Percentiles rank a stretch among this genome's conserved stretches.
Evolutionary conservation across 2,113 vertebrate species (phyloP).

Genomic region (Alethe castanea): DNA sequence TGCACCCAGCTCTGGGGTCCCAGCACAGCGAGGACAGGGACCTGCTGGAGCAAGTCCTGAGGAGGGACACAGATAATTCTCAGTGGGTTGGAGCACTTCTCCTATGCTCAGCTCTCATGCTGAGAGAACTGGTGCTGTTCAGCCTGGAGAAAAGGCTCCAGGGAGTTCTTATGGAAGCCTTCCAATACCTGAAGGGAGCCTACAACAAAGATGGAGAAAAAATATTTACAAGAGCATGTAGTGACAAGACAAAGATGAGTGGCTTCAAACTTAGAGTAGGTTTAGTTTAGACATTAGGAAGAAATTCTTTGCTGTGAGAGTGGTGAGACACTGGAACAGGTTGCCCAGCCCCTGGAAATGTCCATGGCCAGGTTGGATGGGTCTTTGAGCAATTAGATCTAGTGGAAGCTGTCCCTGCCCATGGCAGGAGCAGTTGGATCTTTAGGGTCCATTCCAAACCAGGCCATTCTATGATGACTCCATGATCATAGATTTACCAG

Average conservation of each 20-base stretch:
- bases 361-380: background rate
- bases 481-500: background rate
- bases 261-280: background rate
- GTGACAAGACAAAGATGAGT: background rate
- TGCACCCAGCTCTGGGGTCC: background rate
- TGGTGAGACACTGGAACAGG: background rate
- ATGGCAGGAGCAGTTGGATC: background rate
- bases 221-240: background rate
- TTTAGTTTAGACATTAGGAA: background rate
- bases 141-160: background rate
- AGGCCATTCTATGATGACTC: background rate
- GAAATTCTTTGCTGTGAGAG: background rate
- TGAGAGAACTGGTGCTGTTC: background rate
- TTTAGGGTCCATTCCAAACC: background rate
- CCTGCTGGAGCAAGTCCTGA: fast-evolving
- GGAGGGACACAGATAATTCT: background rate
- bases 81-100: background rate
- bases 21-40: background rate
- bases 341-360: background rate
- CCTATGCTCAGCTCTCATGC: no score
- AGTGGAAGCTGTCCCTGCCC: background rate
- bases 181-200: background rate
- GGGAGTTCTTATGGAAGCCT: background rate
- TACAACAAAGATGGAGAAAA: background rate
- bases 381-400: background rate